phyloP scores from a whole-genome alignment of 2,113 vertebrate genomes.

The Tylochromis polylepis region DNA sequence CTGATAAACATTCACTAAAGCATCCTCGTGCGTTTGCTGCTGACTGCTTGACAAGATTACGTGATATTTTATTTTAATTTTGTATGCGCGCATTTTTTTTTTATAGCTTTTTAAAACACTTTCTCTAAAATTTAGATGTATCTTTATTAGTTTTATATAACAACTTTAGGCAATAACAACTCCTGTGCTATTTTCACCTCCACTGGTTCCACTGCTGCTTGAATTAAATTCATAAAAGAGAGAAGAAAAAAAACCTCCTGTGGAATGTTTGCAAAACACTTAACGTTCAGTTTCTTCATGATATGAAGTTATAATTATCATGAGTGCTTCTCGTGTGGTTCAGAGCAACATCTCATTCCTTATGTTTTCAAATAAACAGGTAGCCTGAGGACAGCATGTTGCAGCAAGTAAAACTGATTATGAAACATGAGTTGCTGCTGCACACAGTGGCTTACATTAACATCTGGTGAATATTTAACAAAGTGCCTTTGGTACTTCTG shows the following conservation, averaged over 20 bases:
- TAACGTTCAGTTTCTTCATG: neutral
- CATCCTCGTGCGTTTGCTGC: accelerated
- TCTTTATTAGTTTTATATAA: neutral
- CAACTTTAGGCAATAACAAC: neutral
- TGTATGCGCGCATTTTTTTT: neutral
- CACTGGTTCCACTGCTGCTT: neutral
- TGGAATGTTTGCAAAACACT: neutral
- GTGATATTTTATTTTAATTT: neutral
- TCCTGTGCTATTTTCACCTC: neutral
- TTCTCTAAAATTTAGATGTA: neutral
- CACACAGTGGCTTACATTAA: constrained; percentile 23
- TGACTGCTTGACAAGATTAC: neutral
- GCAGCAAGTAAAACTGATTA: constrained; percentile 3
- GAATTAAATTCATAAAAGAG: neutral
- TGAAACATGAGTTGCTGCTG: constrained; percentile 18
- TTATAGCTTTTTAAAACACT: neutral
- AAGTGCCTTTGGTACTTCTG: neutral
- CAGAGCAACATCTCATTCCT: neutral
- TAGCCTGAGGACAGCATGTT: neutral
- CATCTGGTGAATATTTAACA: constrained; percentile 29
- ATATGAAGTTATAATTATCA: neutral
- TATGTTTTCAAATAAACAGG: neutral
- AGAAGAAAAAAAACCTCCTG: neutral
- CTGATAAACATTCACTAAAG: neutral
- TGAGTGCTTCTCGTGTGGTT: neutral